Base-by-base conservation (phyloP, 2,113 vertebrate genomes). In the Speoplatyrhinus poulsoni region DNA sequence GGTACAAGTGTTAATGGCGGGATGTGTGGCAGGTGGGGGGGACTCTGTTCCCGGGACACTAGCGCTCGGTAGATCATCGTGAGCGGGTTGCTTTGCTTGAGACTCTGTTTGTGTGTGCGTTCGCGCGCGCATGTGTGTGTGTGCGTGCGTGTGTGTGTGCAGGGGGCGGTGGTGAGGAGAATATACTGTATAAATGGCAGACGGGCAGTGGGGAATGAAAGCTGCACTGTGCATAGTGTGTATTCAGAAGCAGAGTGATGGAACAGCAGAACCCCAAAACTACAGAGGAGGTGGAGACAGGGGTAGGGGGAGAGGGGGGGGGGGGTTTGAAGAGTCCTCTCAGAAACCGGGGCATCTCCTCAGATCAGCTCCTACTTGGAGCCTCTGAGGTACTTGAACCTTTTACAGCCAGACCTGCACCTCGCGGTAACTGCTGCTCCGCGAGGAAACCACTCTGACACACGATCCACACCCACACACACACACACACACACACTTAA, bases 371-470 rank as follows among this genome's bases (percentile, higher is more conserved):
- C 64, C 68, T 77, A 79, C 79, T 26, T 67, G 72, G 56, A 79
- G 80, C 80, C 79, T 80, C 85, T 16, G 77, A 84, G 77, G 79
- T 83, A 88, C 88, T 90, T 85, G 82, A 89, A 82, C 81, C 84
- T 46, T 69, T 75, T 48, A 41, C 85, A 76, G 80, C 76, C 80
- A 79, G 76, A 48, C 66, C 75, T 70, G 65, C 82, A 83, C 85
- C 83, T 81, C 84, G 81, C 81, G 73, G 79, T 78, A 79, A 78
- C 79, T 46, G 73, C 86, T 87, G 82, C 83, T 83, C 88, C 77
- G 79, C 81, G 85, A 83, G 88, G 87, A 86, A 90, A 88, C 82
- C 82, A 67, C 85, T 83, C 67, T 85, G 90, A 92, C 86, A 92
- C 80, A 85, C 78, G 89, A 92, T 90, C 90, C 84, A 89, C 91